Base-by-base conservation (phyloP, 2,888 invertebrate genomes). In the Cephalotes varians region DNA sequence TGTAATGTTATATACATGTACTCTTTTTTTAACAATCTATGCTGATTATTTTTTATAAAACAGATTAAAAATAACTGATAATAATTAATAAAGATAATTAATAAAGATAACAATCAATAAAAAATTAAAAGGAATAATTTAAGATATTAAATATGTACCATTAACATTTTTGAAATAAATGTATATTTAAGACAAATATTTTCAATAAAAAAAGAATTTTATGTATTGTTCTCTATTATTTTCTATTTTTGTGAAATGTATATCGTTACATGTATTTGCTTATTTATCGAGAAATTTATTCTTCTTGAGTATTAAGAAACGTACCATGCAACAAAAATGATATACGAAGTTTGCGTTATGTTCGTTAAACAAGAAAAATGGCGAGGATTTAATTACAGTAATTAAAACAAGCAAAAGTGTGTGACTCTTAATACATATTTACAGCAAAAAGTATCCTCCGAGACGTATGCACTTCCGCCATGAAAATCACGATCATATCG, bases 361-460 rank as follows among this genome's bases (percentile, higher is more conserved):
- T 64, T 81, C 65, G 58, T 84, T 82, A 21, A 21, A 54, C 34
- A 54, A 28, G 73, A 73, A 71, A 86, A 79, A 86, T 54, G 56
- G 51, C n/a, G 56, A 49, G 71, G 44, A 72, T 56, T 79, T 73
- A 65, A 82, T 84, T 72, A 54, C 65, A 6, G 49, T 54, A 62
- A 31, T 79, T 80, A 74, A 5, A 64, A 34, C 10, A 49, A 67
- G 40, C 25, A 34, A 77, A 62, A 62, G 25, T 81, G 67, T 60
- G 58, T 54, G 34, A 49, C 21, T 74, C 21, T 73, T 81, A 82
- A 82, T 82, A 67, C 58, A 71, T 81, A 71, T 87, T 87, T 64
- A 64, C 44, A 15, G 40, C 37, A 31, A 58, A 65, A 60, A 80
- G 18, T 21, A 80, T 28, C 28, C 21, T 25, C 60, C 31, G 18